A percentile compares a stretch with the other conserved stretches of the same genome.
Conservation (phyloP, 2,888 invertebrate genomes). For the Nymphalis c-album region DNA sequence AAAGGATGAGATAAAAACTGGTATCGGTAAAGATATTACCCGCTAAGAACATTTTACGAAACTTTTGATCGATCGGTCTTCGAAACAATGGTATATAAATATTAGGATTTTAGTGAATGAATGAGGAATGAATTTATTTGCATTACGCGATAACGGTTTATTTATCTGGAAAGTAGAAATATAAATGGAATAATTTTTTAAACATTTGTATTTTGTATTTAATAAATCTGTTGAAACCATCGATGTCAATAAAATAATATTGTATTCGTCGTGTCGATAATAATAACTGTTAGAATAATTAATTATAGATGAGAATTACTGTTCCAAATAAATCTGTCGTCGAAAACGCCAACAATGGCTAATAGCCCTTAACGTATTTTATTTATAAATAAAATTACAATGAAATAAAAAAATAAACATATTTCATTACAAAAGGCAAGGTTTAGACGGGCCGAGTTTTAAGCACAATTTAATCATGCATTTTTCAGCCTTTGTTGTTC, state of each 20-base stretch:
- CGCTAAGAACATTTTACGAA: constrained; percentile 10
- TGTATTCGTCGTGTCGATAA: too few species aligned
- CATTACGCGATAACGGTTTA: constrained; percentile 10
- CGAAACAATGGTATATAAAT: constrained; percentile 39
- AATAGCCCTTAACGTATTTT: not conserved
- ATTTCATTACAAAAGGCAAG: constrained; percentile 12
- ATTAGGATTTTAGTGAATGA: constrained; percentile 14
- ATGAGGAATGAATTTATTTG: constrained; percentile 21
- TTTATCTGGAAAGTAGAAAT: not conserved
- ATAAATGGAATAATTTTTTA: not conserved
- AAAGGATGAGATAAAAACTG: constrained; percentile 55
- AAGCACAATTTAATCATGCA: constrained; percentile 18
- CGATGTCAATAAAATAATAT: too few species aligned
- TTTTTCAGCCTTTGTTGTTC: constrained; percentile 39
- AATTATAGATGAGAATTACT: not conserved
- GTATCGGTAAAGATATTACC: constrained; percentile 25
- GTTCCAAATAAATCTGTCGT: not conserved
- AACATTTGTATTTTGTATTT: too few species aligned
- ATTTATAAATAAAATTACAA: constrained; percentile 1
- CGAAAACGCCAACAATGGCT: not conserved
- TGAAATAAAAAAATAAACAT: constrained; percentile 8
- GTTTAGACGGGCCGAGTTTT: constrained; percentile 9
- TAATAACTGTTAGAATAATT: too few species aligned
- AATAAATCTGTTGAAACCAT: too few species aligned
- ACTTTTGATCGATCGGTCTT: constrained; percentile 45